Evolutionary conservation across 2,113 vertebrate genomes (phyloP).

Genomic region (Brachypteracias leptosomus): DNA sequence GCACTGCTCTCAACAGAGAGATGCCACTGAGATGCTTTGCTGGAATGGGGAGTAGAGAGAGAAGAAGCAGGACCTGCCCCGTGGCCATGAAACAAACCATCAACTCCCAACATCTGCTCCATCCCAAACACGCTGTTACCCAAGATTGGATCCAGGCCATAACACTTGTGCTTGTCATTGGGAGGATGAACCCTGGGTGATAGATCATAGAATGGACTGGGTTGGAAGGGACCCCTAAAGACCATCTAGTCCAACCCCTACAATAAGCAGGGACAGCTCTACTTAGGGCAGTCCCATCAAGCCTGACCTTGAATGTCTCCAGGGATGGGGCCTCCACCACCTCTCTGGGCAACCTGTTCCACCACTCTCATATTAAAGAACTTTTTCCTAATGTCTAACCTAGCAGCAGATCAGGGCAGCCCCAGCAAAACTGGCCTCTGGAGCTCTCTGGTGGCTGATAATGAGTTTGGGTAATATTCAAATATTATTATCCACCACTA

Average conservation of each 20-base stretch:
- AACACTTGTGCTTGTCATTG: fast-evolving
- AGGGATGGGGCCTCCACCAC: too few species aligned
- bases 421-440: not conserved
- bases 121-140: not conserved
- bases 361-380: too few species aligned
- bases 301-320: too few species aligned
- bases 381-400: too few species aligned
- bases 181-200: not conserved
- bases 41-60: fast-evolving
- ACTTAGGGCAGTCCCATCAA: too few species aligned
- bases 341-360: too few species aligned
- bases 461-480: not conserved
- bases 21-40: not conserved
- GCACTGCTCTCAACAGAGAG: not conserved
- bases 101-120: not conserved
- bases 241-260: too few species aligned
- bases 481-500: not conserved
- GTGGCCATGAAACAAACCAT: fast-evolving
- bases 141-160: fast-evolving
- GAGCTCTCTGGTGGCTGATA: fast-evolving
- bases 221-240: too few species aligned
- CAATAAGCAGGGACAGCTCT: too few species aligned
- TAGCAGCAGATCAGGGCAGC: too few species aligned
- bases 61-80: not conserved
- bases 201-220: too few species aligned